Percentiles rank a stretch among this genome's conserved stretches.
phyloP scores from a whole-genome alignment of 2,888 invertebrate genomes.

The Campoplex capitator region DNA sequence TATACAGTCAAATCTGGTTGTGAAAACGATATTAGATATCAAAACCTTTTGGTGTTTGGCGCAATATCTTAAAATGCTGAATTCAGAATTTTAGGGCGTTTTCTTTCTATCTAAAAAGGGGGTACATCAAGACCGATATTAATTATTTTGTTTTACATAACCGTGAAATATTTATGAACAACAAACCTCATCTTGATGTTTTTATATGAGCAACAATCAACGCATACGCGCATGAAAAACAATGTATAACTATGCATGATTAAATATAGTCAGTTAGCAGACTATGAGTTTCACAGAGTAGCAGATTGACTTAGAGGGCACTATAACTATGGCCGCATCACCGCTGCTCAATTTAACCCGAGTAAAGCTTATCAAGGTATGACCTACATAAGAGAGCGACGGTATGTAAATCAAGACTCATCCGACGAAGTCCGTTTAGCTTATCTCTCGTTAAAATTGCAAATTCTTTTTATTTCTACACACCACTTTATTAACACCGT shows the following conservation, averaged over 20 bases:
- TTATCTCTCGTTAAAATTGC: constrained; percentile 37
- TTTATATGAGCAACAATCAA: not conserved
- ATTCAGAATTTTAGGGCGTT: too few species aligned
- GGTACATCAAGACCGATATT: not conserved
- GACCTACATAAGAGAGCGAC: constrained; percentile 47
- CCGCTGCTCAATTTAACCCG: constrained; percentile 57
- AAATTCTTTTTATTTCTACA: constrained; percentile 24
- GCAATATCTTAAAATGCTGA: too few species aligned
- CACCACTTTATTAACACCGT: constrained; percentile 8
- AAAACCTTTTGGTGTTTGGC: too few species aligned
- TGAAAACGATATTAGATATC: too few species aligned
- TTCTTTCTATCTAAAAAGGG: too few species aligned
- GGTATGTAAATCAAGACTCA: constrained; percentile 53
- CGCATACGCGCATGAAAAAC: not conserved
- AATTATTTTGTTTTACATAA: not conserved
- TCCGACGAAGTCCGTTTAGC: not conserved
- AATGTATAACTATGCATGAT: constrained; percentile 16
- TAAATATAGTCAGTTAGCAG: constrained; percentile 11
- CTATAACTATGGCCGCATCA: constrained; percentile 31
- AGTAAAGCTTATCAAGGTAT: constrained; percentile 55
- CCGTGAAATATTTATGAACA: not conserved
- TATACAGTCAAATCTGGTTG: too few species aligned
- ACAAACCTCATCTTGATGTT: not conserved
- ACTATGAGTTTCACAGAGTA: not conserved
- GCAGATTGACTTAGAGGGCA: constrained; percentile 39